These are phyloP conservation scores for Sisyra nigra DNA, from an alignment of 2,888 invertebrate genomes.

Conservation along the genomic window DNA sequence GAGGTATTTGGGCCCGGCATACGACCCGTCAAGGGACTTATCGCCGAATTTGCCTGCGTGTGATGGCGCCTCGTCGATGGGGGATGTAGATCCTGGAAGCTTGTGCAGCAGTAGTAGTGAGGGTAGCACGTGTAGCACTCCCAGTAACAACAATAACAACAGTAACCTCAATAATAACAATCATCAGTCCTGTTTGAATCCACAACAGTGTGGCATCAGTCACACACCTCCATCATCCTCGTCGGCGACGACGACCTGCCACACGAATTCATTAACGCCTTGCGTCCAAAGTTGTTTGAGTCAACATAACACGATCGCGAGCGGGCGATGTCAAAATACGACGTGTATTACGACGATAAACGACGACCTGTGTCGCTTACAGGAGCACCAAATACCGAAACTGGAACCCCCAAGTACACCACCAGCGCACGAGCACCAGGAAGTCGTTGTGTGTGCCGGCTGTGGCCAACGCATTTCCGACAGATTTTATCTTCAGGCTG, in stretches of 20 bases:
- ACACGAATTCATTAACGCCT: constrained; percentile 11
- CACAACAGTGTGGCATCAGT: too few species aligned
- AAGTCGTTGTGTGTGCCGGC: constrained; percentile 59
- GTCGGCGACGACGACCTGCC: constrained; percentile 22
- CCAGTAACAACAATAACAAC: constrained; percentile 35
- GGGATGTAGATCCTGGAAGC: constrained; percentile 22
- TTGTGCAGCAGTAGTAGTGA: constrained; percentile 18
- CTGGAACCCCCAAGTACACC: constrained; percentile 30
- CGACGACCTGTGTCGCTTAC: constrained; percentile 12
- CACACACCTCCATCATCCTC: constrained; percentile 17
- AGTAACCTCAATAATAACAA: constrained; percentile 14
- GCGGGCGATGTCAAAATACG: constrained; percentile 15
- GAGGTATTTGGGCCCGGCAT: constrained; percentile 40
- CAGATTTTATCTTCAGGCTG: constrained; percentile 79
- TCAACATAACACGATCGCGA: constrained; percentile 17
- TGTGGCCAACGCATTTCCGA: constrained; percentile 77
- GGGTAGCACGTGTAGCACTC: constrained; percentile 41
- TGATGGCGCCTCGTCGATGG: constrained; percentile 34
- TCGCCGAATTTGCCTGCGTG: constrained; percentile 56
- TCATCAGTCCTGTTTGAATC: constrained; percentile 10
- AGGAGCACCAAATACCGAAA: constrained; percentile 26
- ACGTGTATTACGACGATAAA: constrained; percentile 13
- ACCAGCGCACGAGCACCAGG: constrained; percentile 18
- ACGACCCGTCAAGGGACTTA: constrained; percentile 55
- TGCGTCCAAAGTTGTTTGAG: background rate